Evolutionary conservation across 2,797 vertebrate species (phyloP).

Genomic region (Catostomus latipinnis): DNA sequence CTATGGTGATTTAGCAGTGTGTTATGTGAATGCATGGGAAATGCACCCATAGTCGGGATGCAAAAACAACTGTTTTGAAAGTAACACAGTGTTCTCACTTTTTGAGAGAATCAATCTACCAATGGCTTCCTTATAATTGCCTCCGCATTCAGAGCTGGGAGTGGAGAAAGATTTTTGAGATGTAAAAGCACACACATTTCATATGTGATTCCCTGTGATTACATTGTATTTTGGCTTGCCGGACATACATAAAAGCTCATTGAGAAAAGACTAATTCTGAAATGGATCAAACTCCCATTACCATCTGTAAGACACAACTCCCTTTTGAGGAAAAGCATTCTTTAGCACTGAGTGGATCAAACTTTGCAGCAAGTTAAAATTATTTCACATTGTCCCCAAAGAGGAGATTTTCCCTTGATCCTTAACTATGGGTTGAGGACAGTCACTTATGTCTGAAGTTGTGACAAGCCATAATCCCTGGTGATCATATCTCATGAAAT

Average conservation of each 20-base stretch:
- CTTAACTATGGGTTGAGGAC: constrained; percentile 53
- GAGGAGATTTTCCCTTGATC: constrained; percentile 49
- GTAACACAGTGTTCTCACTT: no score
- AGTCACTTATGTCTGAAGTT: constrained; percentile 55
- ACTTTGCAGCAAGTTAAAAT: constrained; percentile 25
- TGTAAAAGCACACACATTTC: no score
- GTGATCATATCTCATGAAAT: constrained; percentile 53
- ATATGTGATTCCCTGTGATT: neutral
- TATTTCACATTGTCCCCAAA: constrained; percentile 39
- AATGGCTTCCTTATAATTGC: no score
- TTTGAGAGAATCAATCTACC: no score
- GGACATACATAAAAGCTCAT: neutral
- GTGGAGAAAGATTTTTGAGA: no score
- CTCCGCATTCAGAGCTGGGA: no score
- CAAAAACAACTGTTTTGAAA: no score
- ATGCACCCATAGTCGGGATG: no score
- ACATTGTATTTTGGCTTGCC: neutral
- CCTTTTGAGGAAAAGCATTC: neutral
- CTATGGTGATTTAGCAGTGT: no score
- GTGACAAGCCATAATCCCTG: constrained; percentile 53
- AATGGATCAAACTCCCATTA: neutral
- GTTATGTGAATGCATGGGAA: no score
- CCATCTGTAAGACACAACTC: neutral
- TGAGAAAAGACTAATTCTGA: neutral
- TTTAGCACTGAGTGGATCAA: constrained; percentile 30